Conservation (phyloP, 2,888 invertebrate species). For the Trimorus sp. region DNA sequence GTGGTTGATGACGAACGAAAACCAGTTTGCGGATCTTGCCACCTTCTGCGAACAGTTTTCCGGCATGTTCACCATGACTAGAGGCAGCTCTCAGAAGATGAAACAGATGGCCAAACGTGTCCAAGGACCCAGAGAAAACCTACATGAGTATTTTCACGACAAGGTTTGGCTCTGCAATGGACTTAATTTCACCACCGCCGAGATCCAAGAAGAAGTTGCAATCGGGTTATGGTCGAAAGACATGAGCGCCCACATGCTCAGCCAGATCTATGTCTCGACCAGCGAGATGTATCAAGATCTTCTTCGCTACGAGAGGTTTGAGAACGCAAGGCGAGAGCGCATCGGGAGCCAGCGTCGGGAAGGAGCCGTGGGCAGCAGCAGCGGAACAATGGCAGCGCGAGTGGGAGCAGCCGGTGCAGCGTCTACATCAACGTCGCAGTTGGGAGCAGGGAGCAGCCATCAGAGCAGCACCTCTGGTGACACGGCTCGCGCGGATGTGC, state of each 20-base stretch:
- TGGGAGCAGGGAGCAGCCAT: neutral
- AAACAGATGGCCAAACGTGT: neutral
- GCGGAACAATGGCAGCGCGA: neutral
- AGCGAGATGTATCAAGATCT: constrained; percentile 7
- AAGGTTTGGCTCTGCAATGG: too few relatives aligned
- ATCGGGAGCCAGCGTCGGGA: neutral
- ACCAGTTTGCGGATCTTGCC: neutral
- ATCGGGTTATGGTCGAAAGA: too few relatives aligned
- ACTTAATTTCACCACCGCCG: too few relatives aligned
- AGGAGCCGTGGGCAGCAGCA: neutral
- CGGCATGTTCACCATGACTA: neutral
- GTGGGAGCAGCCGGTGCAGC: neutral
- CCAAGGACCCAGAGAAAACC: too few relatives aligned
- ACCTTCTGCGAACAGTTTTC: neutral
- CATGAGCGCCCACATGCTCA: too few relatives aligned
- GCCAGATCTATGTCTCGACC: neutral
- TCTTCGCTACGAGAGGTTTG: neutral
- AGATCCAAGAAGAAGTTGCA: too few relatives aligned
- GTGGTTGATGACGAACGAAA: constrained; percentile 9
- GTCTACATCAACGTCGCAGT: neutral
- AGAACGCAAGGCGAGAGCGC: neutral
- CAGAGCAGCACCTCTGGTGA: neutral
- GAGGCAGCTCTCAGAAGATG: neutral
- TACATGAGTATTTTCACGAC: too few relatives aligned
- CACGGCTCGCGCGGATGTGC: neutral